phyloP scores from a whole-genome alignment of 2,797 vertebrate genomes.

The Knipowitschia caucasica region DNA sequence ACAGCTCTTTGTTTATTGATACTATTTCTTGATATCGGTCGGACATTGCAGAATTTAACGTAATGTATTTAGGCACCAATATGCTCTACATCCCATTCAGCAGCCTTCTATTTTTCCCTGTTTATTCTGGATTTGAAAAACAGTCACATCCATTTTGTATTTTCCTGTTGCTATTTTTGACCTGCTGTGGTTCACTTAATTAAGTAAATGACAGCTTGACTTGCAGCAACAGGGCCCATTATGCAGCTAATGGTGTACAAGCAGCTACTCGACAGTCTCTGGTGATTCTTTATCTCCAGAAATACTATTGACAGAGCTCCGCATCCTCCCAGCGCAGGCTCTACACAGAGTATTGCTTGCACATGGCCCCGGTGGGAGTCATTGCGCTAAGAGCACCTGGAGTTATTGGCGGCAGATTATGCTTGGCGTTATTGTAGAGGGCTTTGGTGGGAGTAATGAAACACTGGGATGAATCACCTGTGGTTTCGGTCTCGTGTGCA shows the following conservation, averaged over 20 bases:
- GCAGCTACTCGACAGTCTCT: slow-evolving; percentile 62
- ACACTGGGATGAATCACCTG: slow-evolving; percentile 59
- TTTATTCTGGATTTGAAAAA: background rate
- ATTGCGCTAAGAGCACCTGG: slow-evolving; percentile 71
- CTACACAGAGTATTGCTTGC: slow-evolving; percentile 67
- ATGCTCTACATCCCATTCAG: background rate
- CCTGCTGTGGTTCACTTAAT: slow-evolving; percentile 62
- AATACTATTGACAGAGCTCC: slow-evolving; percentile 64
- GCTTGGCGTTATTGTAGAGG: slow-evolving; percentile 71
- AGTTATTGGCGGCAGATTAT: slow-evolving; percentile 74
- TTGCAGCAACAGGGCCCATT: slow-evolving; percentile 32
- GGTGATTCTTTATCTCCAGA: slow-evolving; percentile 60
- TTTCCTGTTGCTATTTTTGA: slow-evolving; percentile 7
- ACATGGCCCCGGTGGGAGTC: slow-evolving; percentile 58
- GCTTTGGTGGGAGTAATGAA: slow-evolving; percentile 68
- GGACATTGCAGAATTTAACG: too few species aligned
- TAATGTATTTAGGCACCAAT: too few species aligned
- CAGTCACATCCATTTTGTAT: background rate
- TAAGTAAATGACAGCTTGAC: slow-evolving; percentile 69
- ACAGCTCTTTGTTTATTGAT: too few species aligned
- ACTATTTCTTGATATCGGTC: too few species aligned
- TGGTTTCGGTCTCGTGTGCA: slow-evolving; percentile 51
- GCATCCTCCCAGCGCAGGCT: slow-evolving; percentile 57
- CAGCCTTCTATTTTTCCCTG: background rate
- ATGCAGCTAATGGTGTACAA: slow-evolving; percentile 68